Percentiles rank a stretch among this genome's conserved stretches.
Conservation (phyloP, 2,888 invertebrate genomes). For the Panopea generosa region DNA sequence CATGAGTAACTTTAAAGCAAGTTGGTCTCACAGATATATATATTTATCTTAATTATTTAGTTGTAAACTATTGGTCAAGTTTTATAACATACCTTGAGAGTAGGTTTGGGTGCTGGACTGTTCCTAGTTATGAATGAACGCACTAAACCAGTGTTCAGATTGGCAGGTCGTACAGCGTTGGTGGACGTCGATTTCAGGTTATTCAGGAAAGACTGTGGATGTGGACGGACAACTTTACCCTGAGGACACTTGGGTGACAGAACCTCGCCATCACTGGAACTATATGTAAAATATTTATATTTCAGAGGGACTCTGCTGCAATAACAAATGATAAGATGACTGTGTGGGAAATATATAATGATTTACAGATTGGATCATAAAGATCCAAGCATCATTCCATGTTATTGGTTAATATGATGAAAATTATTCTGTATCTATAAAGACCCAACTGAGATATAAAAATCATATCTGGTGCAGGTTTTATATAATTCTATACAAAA, state of each 20-base stretch:
- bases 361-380: too few relatives aligned
- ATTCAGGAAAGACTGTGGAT: slow-evolving; percentile 64
- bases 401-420: background rate
- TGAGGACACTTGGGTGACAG: slow-evolving; percentile 10
- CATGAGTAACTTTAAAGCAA: too few relatives aligned
- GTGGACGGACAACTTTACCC: slow-evolving; percentile 57
- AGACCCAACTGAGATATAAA: too few relatives aligned
- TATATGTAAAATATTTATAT: too few relatives aligned
- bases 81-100: slow-evolving; percentile 65
- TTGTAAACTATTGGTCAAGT: too few relatives aligned
- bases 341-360: too few relatives aligned
- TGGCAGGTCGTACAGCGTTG: slow-evolving; percentile 41
- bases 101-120: slow-evolving; percentile 66
- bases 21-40: too few relatives aligned
- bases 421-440: background rate
- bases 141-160: slow-evolving; percentile 54
- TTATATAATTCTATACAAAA: too few relatives aligned
- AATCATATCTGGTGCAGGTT: too few relatives aligned
- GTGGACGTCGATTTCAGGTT: slow-evolving; percentile 36
- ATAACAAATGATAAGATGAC: too few relatives aligned
- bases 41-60: too few relatives aligned
- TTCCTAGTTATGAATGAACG: slow-evolving; percentile 72
- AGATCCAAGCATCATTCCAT: background rate
- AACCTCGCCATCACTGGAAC: slow-evolving; percentile 34
- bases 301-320: too few relatives aligned